A percentile compares a stretch with the other conserved stretches of the same genome.
Evolutionary conservation across 1,140 invertebrate species (phyloP).

Genomic region (Meloidogyne exigua): DNA sequence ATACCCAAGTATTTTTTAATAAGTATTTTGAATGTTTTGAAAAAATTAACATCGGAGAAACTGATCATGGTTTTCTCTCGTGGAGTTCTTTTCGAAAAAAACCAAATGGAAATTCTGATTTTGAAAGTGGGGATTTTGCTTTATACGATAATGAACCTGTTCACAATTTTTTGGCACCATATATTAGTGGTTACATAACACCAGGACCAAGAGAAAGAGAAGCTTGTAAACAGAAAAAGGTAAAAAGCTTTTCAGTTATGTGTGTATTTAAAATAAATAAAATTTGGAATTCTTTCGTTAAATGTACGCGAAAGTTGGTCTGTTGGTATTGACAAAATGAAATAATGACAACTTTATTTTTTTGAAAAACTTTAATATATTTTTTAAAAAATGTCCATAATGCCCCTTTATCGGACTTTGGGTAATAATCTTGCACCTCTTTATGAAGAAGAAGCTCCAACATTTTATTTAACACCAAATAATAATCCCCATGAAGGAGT

Average conservation of each 20-base stretch:
- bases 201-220: conserved; percentile 59
- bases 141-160: conserved; percentile 48
- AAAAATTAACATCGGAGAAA: neutral
- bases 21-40: too few relatives aligned
- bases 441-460: conserved; percentile 30
- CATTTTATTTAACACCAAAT: conserved; percentile 12
- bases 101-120: conserved; percentile 10
- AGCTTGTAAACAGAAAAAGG: conserved; percentile 52
- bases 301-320: neutral
- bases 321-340: too few relatives aligned
- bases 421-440: conserved; percentile 18
- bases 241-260: conserved; percentile 3
- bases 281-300: neutral
- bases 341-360: too few relatives aligned
- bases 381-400: neutral
- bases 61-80: conserved; percentile 24
- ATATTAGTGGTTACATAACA: conserved; percentile 60
- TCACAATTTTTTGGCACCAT: conserved; percentile 43
- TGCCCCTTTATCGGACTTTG: neutral
- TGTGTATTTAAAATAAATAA: neutral
- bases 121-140: conserved; percentile 17
- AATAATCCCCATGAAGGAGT: conserved; percentile 13
- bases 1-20: too few relatives aligned
- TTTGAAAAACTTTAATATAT: neutral
- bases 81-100: conserved; percentile 27